These are phyloP conservation scores for Cephus pulcher DNA, from an alignment of 2,888 invertebrate genomes.

Conservation along the genomic window DNA sequence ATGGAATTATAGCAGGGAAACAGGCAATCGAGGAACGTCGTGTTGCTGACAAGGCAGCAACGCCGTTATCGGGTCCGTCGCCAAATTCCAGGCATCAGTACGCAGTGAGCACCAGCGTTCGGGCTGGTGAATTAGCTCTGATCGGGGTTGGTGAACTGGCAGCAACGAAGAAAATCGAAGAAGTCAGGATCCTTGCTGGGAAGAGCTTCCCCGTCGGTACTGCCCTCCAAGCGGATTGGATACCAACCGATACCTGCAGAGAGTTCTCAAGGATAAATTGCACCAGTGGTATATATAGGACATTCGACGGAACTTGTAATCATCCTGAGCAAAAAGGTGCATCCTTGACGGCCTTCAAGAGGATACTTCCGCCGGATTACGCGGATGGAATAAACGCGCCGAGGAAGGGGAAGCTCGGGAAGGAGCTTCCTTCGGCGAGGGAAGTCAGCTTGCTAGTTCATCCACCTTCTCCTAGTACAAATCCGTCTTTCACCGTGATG, in stretches of 20 bases:
- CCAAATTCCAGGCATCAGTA: constrained; percentile 80
- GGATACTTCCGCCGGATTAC: constrained; percentile 81
- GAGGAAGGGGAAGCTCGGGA: constrained; percentile 69
- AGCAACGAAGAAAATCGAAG: constrained; percentile 73
- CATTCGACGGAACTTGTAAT: constrained; percentile 82
- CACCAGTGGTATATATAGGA: constrained; percentile 70
- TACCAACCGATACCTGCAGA: constrained; percentile 43
- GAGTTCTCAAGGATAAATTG: constrained; percentile 43
- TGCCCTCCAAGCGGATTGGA: constrained; percentile 55
- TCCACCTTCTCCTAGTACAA: constrained; percentile 78
- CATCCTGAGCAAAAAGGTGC: constrained; percentile 78
- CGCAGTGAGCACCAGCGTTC: constrained; percentile 74
- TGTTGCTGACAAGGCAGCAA: constrained; percentile 69
- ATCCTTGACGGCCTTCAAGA: constrained; percentile 79
- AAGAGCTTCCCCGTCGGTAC: constrained; percentile 48
- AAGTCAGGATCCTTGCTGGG: constrained; percentile 55
- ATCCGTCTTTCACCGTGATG: constrained; percentile 84
- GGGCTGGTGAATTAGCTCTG: constrained; percentile 74
- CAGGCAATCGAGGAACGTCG: constrained; percentile 71
- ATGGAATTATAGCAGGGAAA: constrained; percentile 71
- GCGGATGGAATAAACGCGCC: constrained; percentile 78
- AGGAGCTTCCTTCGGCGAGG: constrained; percentile 78
- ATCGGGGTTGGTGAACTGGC: constrained; percentile 77
- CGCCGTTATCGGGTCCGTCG: constrained; percentile 69
- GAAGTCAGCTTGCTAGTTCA: constrained; percentile 79